Conservation (phyloP, 1,140 invertebrate species). For the Chironomus striatipennis region DNA sequence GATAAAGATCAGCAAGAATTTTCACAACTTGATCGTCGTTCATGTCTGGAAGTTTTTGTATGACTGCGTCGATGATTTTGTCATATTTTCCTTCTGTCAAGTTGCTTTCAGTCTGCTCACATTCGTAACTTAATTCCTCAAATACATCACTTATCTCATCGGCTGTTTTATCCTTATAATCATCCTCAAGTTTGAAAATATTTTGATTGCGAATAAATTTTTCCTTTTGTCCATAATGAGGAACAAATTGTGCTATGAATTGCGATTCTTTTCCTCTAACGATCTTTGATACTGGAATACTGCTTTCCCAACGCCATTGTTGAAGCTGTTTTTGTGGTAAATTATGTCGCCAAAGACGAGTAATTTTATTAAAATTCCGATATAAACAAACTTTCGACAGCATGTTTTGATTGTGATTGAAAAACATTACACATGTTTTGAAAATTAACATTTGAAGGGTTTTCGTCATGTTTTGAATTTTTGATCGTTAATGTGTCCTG, state of each 20-base stretch:
- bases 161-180: not conserved
- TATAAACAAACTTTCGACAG: no score
- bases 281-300: no score
- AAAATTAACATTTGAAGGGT: no score
- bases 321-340: no score
- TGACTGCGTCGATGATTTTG: conserved; percentile 39
- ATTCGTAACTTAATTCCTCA: conserved; percentile 36
- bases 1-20: conserved; percentile 34
- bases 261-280: not conserved
- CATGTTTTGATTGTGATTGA: no score
- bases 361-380: no score
- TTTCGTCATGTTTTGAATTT: no score
- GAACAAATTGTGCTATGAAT: not conserved
- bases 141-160: conserved; percentile 37
- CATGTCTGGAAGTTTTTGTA: conserved; percentile 38
- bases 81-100: conserved; percentile 38
- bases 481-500: no score
- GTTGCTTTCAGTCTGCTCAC: conserved; percentile 30
- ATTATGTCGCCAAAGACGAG: no score
- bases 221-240: not conserved
- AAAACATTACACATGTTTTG: no score
- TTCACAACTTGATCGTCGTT: conserved; percentile 40
- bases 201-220: not conserved
- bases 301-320: no score
- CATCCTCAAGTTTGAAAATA: not conserved